Conservation (phyloP, 2,797 vertebrate species). For the Eulemur rubriventer region DNA sequence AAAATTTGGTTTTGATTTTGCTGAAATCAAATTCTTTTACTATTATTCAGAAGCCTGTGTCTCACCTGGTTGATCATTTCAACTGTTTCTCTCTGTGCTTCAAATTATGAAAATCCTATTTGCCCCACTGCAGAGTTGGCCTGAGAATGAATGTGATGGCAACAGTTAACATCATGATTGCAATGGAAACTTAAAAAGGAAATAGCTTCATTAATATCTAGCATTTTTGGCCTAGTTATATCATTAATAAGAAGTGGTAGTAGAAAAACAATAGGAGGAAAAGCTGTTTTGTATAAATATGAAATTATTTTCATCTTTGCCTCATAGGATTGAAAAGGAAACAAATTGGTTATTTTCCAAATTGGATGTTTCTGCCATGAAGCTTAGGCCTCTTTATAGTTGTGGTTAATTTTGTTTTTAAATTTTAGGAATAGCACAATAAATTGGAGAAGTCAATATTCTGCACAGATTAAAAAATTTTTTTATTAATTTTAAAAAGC, state of each 20-base stretch:
- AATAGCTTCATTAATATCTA: conserved; percentile 45
- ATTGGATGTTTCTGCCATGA: conserved; percentile 1
- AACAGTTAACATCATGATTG: conserved; percentile 51
- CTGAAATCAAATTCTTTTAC: conserved; percentile 53
- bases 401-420: conserved; percentile 62
- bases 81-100: conserved; percentile 57
- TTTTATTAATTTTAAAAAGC: conserved; percentile 38
- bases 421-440: conserved; percentile 43
- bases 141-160: conserved; percentile 60
- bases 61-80: conserved; percentile 64
- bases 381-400: background rate
- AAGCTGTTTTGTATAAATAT: conserved; percentile 47
- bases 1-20: conserved; percentile 62
- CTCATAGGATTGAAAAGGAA: conserved; percentile 45
- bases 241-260: conserved; percentile 43
- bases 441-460: conserved; percentile 24
- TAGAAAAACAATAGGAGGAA: conserved; percentile 27
- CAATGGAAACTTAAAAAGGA: conserved; percentile 47
- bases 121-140: conserved; percentile 54
- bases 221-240: background rate
- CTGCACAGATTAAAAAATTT: conserved; percentile 10
- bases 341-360: conserved; percentile 43
- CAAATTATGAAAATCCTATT: conserved; percentile 64
- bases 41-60: conserved; percentile 43
- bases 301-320: conserved; percentile 59